Percentiles rank a stretch among this genome's conserved stretches.
Evolutionary conservation across 2,888 invertebrate genomes (phyloP).

Genomic region (Troglohyphantes excavatus): DNA sequence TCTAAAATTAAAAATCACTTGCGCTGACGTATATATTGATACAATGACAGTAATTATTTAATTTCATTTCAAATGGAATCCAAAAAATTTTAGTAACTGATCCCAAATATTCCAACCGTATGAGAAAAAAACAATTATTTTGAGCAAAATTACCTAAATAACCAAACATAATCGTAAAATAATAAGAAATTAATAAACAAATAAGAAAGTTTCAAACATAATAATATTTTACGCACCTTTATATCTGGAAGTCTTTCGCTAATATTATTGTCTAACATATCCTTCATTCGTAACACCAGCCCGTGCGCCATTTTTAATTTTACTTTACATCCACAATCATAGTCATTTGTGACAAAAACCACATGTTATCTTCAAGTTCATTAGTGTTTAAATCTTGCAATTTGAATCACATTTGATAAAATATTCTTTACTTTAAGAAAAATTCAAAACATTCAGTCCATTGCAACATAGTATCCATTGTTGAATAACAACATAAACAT

Average conservation of each 20-base stretch:
- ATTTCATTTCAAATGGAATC: too few relatives aligned
- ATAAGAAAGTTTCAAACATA: too few relatives aligned
- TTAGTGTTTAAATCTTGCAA: background rate
- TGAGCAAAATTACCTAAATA: too few relatives aligned
- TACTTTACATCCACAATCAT: background rate
- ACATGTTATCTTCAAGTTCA: background rate
- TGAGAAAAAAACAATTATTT: too few relatives aligned
- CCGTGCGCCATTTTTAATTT: conserved; percentile 58
- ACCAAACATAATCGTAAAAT: too few relatives aligned
- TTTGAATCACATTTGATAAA: background rate
- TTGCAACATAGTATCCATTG: background rate
- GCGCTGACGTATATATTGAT: too few relatives aligned
- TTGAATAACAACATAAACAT: background rate
- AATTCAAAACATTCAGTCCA: background rate
- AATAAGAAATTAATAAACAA: too few relatives aligned
- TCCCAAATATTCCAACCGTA: too few relatives aligned
- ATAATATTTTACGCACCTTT: background rate
- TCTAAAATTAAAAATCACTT: too few relatives aligned
- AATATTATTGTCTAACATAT: background rate
- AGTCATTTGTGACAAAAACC: background rate
- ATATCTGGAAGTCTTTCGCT: background rate
- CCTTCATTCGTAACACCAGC: conserved; percentile 46
- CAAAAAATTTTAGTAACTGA: too few relatives aligned
- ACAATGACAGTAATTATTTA: too few relatives aligned
- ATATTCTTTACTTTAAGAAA: background rate